Conservation (phyloP, 2,113 vertebrate species). For the Pachyramphus minor region DNA sequence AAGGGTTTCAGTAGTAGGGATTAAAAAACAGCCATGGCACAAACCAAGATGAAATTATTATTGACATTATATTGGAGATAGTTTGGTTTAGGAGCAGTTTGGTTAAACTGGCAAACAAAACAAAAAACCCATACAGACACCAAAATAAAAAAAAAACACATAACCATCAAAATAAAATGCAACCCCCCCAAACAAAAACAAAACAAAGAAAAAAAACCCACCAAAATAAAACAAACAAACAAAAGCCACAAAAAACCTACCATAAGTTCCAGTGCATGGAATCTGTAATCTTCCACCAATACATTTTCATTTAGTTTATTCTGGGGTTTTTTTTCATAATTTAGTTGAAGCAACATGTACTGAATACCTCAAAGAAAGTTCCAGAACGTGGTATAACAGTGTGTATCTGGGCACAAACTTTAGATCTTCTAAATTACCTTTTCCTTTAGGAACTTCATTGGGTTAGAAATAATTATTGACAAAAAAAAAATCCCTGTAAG, state of each 20-base stretch:
- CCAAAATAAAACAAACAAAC: background rate
- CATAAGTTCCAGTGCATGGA: accelerated
- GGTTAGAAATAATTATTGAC: background rate
- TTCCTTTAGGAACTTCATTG: background rate
- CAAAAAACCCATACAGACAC: too few species aligned
- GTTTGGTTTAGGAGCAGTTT: background rate
- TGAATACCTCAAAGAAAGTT: background rate
- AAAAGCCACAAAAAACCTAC: background rate
- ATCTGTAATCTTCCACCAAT: background rate
- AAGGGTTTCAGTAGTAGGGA: background rate
- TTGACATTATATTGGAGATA: background rate
- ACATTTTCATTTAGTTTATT: background rate
- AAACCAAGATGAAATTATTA: background rate
- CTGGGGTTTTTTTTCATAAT: background rate
- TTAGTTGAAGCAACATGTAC: background rate
- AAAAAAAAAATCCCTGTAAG: background rate
- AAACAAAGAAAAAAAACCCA: background rate
- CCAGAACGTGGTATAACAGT: background rate
- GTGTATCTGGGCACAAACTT: background rate
- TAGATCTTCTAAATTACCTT: background rate
- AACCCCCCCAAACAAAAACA: background rate
- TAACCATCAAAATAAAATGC: background rate
- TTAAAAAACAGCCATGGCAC: background rate
- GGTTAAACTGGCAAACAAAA: background rate
- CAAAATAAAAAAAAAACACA: too few species aligned